These are phyloP conservation scores for Sinelater perroti DNA, from an alignment of 2,888 invertebrate species.

Conservation along the genomic window DNA sequence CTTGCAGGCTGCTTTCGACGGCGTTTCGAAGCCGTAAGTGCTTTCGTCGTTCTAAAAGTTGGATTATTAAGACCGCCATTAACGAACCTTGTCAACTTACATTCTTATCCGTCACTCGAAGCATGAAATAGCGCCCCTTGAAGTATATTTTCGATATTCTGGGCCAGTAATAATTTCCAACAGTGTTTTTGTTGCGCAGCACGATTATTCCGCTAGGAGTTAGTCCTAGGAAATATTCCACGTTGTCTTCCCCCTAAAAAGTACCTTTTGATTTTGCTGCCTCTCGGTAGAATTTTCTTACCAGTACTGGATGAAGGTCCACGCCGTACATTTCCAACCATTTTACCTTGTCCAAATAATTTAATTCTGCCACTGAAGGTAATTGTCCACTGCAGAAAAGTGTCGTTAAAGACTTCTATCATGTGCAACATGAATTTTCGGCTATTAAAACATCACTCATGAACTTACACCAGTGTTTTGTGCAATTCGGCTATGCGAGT, in stretches of 20 bases:
- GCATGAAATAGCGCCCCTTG: conserved; percentile 96
- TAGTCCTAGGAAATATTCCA: conserved; percentile 94
- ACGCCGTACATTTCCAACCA: conserved; percentile 99
- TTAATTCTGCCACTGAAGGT: conserved; percentile 91
- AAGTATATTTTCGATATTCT: conserved; percentile 96
- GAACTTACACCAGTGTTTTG: conserved; percentile 82
- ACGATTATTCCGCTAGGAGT: conserved; percentile 96
- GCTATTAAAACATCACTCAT: no score
- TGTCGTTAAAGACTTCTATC: neutral
- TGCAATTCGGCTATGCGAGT: conserved; percentile 87
- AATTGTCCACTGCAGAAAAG: conserved; percentile 76
- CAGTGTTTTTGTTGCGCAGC: conserved; percentile 93
- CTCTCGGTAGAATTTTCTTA: no score
- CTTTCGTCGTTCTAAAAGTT: conserved; percentile 84
- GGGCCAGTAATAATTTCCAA: conserved; percentile 98
- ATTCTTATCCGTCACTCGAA: conserved; percentile 94
- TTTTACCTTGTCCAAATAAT: conserved; percentile 96
- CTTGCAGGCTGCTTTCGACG: conserved; percentile 90
- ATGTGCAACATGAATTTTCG: neutral
- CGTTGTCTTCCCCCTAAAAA: conserved; percentile 91
- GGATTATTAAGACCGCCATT: neutral
- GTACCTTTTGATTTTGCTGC: no score
- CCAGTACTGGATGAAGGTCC: conserved; percentile 95
- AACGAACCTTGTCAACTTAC: conserved; percentile 68
- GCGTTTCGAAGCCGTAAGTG: conserved; percentile 96